phyloP scores from a whole-genome alignment of 2,888 invertebrate species.

The Caenorhabditis doughertyi region DNA sequence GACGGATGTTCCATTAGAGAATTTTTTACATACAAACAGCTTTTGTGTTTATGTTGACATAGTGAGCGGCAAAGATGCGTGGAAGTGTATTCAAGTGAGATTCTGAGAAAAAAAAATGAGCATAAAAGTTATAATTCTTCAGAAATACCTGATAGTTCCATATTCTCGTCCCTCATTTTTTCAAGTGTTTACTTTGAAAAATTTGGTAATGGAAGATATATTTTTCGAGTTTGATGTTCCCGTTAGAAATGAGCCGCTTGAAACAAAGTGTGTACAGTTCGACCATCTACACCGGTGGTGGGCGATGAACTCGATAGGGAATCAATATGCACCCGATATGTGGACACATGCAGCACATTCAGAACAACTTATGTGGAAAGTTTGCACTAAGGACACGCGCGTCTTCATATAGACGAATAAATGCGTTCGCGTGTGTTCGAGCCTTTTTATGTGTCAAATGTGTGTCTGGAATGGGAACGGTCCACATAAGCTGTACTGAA shows the following conservation, averaged over 20 bases:
- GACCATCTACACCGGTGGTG: no score
- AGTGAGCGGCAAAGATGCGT: neutral
- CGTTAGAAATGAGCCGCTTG: neutral
- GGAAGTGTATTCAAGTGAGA: neutral
- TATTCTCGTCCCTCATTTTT: neutral
- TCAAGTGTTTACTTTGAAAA: neutral
- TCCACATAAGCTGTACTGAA: no score
- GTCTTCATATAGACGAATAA: no score
- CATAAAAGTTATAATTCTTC: neutral
- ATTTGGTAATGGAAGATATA: neutral
- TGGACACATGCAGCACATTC: no score
- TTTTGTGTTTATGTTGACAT: neutral
- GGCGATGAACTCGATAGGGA: no score
- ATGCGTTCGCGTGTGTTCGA: no score
- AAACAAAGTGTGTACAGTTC: neutral
- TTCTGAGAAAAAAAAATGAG: neutral
- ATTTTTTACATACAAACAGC: neutral
- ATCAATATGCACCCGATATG: no score
- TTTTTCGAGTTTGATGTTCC: neutral
- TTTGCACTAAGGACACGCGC: no score
- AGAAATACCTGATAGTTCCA: neutral
- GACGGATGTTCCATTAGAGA: neutral
- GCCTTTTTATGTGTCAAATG: no score
- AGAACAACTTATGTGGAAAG: neutral
- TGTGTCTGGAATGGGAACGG: no score